Base-by-base conservation (phyloP, 2,113 vertebrate species). In the Mesocricetus auratus region DNA sequence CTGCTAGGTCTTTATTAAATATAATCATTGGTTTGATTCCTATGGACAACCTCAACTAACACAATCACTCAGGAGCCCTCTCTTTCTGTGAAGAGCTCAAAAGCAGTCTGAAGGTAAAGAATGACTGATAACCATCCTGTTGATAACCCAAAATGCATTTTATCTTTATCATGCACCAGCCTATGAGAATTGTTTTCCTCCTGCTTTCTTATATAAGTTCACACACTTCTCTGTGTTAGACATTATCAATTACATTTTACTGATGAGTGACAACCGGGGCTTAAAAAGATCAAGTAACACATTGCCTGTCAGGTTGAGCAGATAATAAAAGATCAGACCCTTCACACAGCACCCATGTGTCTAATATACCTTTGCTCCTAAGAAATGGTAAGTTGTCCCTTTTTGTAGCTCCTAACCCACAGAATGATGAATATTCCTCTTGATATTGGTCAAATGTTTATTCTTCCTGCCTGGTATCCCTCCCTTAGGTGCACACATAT, bases 71-170 rank as follows among this genome's bases (percentile, higher is more conserved):
- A 39, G 12, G 47, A 29, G 15, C 9, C 29, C 8, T 73, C 9
- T 50, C 79, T 92, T 50, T 66, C 77, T 60, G 60, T 69, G 47
- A 87, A 91, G 58, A 73, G 47, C 10, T n/a, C 73, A 36, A n/a
- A 83, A 39, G 6, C 9, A n/a, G 56, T 78, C 62, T 87, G 87
- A 89, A 94, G 79, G 91, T 93, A 56, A 95, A 83, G 90, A 60
- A 69, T 92, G 39, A 10, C 24, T 33, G 56, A 60, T 33, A n/a
- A 82, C 68, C 3, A n/a, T 90, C 24, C 87, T 24, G 60, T 85
- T 82, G 60, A 89, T 56, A 66, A 88, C 22, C 60, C 39, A n/a
- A 6, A 88, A 21, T 81, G 66, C 68, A n/a, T 6, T 87, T 62
- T 74, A 9, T 58, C 29, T 33, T 89, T 66, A 77, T 60, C 69